Evolutionary conservation across 2,888 invertebrate genomes (phyloP).

Genomic region (Carterocephalus palaemon): DNA sequence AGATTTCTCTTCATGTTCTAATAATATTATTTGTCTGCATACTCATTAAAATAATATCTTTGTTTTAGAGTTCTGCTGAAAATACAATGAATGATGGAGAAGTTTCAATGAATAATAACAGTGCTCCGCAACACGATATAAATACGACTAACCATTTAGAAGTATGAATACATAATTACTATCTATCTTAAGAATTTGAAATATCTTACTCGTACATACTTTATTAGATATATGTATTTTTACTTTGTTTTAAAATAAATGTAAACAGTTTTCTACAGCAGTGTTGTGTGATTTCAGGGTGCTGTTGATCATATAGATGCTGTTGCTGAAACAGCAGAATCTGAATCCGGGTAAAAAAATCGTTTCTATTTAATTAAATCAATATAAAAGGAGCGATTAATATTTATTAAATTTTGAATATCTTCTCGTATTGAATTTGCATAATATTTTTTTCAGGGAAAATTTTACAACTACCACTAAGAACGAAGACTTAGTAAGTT

Average conservation of each 20-base stretch:
- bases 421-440: slow-evolving; percentile 6
- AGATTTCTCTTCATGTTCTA: too few species aligned
- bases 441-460: slow-evolving; percentile 48
- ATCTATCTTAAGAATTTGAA: too few species aligned
- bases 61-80: slow-evolving; percentile 55
- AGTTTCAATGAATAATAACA: slow-evolving; percentile 53
- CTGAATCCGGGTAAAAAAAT: slow-evolving; percentile 34
- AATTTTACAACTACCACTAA: slow-evolving; percentile 58
- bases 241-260: too few species aligned
- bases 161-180: too few species aligned
- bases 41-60: not conserved
- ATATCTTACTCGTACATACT: too few species aligned
- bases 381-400: not conserved
- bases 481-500: slow-evolving; percentile 59
- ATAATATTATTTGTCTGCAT: not conserved
- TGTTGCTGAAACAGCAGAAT: slow-evolving; percentile 61
- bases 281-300: too few species aligned
- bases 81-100: slow-evolving; percentile 67
- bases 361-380: not conserved
- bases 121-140: slow-evolving; percentile 41
- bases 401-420: too few species aligned
- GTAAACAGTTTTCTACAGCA: too few species aligned
- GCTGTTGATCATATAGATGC: slow-evolving; percentile 41
- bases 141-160: slow-evolving; percentile 40
- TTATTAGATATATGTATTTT: too few species aligned